Evolutionary conservation across 2,797 vertebrate species (phyloP), one percentile per base, ranked within the genome.

Genomic region (Aselliscus stoliczkanus): DNA sequence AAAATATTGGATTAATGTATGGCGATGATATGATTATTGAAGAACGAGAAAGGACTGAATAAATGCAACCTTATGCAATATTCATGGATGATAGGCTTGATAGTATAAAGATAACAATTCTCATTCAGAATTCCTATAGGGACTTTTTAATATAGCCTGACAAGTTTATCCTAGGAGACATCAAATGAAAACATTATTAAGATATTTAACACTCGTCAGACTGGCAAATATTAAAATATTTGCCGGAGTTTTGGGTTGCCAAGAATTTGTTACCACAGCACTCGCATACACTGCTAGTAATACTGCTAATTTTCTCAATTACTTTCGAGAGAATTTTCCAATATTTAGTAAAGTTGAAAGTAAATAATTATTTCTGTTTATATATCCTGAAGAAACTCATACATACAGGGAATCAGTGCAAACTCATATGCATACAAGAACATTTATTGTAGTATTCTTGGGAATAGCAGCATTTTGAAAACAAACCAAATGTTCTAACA

Each of bases 391-490:
- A 47, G 37, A 92, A 85, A 47, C 15, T 76, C 34, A 79, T 47
- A 10, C 72, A 20, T 92, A 88, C 7, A 80, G 4, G 44, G n/a
- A 91, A 50, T 82, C 13, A 82, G 80, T 47, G 44, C 44, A 92
- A 85, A 47, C 15, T 76, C 34, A 79, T 31, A 23, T 47, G 13
- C 77, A 20, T 92, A 76, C 56, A 88, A 58, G 14, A 58, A 70
- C 23, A 42, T 93, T 93, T 93, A 73, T 83, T 77, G 73, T 23
- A 72, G 5, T 52, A 82, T 89, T 94, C 29, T 62, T 84, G 60
- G n/a, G 50, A 89, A 39, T 76, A 62, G 14, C 86, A 95, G 83
- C 88, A 90, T 47, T 82, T 75, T 92, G 70, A 79, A 89, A 75
- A 60, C 31, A 70, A 93, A 37, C 29, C 27, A 76, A 54, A 73